Conservation (phyloP, 2,888 invertebrate genomes). For the Abrostola triplasia region DNA sequence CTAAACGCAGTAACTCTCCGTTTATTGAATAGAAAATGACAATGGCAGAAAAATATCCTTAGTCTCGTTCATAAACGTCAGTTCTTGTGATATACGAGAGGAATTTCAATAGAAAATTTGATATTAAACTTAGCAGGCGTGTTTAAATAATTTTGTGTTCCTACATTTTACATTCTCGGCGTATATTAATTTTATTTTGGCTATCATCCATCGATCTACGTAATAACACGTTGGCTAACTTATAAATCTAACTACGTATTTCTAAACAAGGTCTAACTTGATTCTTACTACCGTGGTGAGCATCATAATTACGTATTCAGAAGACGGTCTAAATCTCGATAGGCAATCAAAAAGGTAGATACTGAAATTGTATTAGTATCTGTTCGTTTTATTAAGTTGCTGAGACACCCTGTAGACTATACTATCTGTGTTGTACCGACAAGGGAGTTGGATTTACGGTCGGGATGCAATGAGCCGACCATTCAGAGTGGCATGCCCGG, state of each 20-base stretch:
- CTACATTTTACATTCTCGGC: no score
- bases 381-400: slow-evolving; percentile 20
- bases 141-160: no score
- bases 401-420: slow-evolving; percentile 27
- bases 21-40: slow-evolving; percentile 42
- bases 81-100: neutral
- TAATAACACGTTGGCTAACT: no score
- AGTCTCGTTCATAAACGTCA: slow-evolving; percentile 7
- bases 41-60: slow-evolving; percentile 30
- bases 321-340: no score
- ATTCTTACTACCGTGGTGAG: no score
- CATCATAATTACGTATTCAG: no score
- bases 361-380: slow-evolving; percentile 2
- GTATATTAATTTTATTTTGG: no score
- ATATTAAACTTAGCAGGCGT: no score
- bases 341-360: no score
- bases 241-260: no score
- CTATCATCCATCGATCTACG: no score
- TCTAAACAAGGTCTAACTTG: no score
- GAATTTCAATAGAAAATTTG: neutral
- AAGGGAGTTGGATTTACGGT: slow-evolving; percentile 69
- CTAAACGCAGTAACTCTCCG: slow-evolving; percentile 33
- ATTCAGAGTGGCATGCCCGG: slow-evolving; percentile 69
- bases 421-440: slow-evolving; percentile 46
- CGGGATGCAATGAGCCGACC: slow-evolving; percentile 74